Percentiles rank a stretch among this genome's conserved stretches.
Evolutionary conservation across 2,888 invertebrate species (phyloP).

Genomic region (Dryococelus australis): DNA sequence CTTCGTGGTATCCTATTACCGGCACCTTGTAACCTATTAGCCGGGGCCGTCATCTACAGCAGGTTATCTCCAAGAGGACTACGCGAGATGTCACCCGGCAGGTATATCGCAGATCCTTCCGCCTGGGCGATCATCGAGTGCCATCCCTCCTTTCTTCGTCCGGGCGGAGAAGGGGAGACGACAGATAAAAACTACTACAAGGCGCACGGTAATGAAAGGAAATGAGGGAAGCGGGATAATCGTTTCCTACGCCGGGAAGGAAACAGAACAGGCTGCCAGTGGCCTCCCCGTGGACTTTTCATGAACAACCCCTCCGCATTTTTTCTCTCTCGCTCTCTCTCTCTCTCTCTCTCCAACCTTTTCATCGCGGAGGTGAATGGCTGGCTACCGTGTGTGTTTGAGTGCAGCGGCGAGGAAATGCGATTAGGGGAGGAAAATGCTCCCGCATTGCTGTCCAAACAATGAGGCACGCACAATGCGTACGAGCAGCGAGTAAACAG

Average conservation of each 20-base stretch:
- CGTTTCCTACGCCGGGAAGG: slow-evolving; percentile 11
- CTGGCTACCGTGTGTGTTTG: neutral
- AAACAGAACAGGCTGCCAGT: neutral
- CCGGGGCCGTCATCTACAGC: neutral
- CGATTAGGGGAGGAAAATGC: neutral
- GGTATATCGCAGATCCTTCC: neutral
- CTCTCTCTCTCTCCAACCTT: neutral
- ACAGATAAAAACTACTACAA: neutral
- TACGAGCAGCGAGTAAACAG: neutral
- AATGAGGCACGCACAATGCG: neutral
- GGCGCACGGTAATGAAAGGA: neutral
- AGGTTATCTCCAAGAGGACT: neutral
- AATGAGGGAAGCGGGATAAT: neutral
- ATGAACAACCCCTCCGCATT: neutral
- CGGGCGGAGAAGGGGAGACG: neutral
- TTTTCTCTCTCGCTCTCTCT: neutral
- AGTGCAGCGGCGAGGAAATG: neutral
- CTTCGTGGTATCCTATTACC: neutral
- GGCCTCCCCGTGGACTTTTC: neutral
- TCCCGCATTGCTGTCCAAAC: slow-evolving; percentile 1
- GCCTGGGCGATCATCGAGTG: neutral
- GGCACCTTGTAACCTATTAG: slow-evolving; percentile 16
- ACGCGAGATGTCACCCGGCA: neutral
- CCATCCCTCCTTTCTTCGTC: neutral
- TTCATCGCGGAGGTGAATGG: neutral